Percentiles rank a stretch among this genome's conserved stretches.
phyloP scores from a whole-genome alignment of 2,797 vertebrate genomes.

The Pyrocephalus nanus region DNA sequence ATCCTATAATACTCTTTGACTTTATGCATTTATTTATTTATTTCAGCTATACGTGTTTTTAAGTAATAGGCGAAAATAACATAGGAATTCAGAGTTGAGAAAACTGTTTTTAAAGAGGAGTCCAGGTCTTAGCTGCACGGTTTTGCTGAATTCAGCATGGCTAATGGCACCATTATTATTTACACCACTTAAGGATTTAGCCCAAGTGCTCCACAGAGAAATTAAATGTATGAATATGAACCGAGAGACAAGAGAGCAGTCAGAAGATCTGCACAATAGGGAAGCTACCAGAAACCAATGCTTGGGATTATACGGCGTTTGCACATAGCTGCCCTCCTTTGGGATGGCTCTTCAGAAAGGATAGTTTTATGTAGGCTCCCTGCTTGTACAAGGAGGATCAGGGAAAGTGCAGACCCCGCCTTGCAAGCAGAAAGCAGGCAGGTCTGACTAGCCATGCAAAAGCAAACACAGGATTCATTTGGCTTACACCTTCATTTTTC shows the following conservation, averaged over 20 bases:
- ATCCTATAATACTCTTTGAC: constrained; percentile 53
- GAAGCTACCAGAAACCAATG: background rate
- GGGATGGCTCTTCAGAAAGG: background rate
- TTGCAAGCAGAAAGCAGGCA: background rate
- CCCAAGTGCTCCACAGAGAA: background rate
- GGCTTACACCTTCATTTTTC: background rate
- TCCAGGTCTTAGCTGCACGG: background rate
- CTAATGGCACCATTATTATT: background rate
- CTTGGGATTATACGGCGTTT: accelerated
- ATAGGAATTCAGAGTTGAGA: background rate
- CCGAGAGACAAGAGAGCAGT: background rate
- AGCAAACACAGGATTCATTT: background rate
- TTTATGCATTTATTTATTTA: constrained; percentile 41
- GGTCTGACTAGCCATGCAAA: background rate
- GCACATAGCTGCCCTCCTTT: background rate
- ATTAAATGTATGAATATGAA: background rate
- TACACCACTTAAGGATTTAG: background rate
- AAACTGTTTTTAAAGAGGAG: background rate
- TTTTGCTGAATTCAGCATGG: background rate
- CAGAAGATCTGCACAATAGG: background rate
- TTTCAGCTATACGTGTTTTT: background rate
- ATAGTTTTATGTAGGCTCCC: background rate
- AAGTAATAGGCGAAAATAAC: background rate
- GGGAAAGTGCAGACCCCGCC: background rate
- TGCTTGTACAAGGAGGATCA: accelerated